Percentiles rank a stretch among this genome's conserved stretches.
These are phyloP conservation scores for Cheirogaleus medius DNA, from an alignment of 2,113 vertebrate genomes.

Conservation along the genomic window DNA sequence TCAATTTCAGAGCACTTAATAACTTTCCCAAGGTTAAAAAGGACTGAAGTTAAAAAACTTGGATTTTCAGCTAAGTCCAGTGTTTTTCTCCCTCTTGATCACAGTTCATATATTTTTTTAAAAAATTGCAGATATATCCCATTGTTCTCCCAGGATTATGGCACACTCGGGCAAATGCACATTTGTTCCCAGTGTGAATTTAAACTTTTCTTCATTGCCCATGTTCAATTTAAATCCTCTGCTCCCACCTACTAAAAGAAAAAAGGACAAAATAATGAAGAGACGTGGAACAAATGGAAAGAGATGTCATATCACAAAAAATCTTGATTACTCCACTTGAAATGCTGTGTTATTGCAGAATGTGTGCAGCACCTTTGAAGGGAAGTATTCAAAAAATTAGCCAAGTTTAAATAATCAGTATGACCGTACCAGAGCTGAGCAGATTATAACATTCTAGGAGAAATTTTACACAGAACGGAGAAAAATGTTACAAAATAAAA, in stretches of 20 bases:
- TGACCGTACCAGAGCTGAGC: background rate
- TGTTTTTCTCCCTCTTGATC: background rate
- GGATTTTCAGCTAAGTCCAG: background rate
- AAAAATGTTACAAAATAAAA: conserved; percentile 73
- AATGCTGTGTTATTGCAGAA: background rate
- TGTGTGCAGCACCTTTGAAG: background rate
- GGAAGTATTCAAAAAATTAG: conserved; percentile 46
- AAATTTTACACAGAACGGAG: conserved; percentile 29
- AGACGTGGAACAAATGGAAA: conserved; percentile 39
- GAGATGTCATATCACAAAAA: conserved; percentile 10
- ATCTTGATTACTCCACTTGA: conserved; percentile 47
- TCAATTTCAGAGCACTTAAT: background rate
- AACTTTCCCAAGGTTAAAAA: conserved; percentile 36
- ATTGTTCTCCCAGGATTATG: conserved; percentile 13
- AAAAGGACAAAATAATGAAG: conserved; percentile 44
- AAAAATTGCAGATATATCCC: background rate
- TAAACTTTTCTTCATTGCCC: conserved; percentile 42
- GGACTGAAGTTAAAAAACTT: background rate
- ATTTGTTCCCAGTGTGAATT: conserved; percentile 25
- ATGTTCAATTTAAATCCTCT: conserved; percentile 52
- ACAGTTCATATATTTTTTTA: background rate
- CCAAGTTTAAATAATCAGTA: conserved; percentile 57
- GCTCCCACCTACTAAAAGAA: conserved; percentile 39
- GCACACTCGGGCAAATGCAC: background rate
- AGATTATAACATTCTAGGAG: conserved; percentile 43